Evolutionary conservation across 2,888 invertebrate genomes (phyloP).

Genomic region (Agonopterix heracliana): DNA sequence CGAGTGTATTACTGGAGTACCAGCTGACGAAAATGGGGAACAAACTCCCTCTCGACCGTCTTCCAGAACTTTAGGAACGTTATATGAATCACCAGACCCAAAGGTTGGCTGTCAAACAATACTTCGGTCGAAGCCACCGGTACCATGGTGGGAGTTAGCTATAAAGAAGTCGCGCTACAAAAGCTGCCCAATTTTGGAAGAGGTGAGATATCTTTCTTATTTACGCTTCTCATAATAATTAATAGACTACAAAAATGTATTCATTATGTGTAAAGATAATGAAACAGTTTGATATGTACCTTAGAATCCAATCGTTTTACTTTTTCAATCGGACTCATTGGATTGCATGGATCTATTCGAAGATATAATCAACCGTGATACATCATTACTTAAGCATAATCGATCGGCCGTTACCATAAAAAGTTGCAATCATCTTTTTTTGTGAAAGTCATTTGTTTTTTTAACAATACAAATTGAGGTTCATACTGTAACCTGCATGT

Average conservation of each 20-base stretch:
- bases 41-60: slow-evolving; percentile 47
- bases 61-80: slow-evolving; percentile 63
- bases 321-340: too few relatives aligned
- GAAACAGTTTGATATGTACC: not conserved
- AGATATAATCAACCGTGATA: slow-evolving; percentile 16
- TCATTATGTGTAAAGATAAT: slow-evolving; percentile 4
- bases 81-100: slow-evolving; percentile 77
- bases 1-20: slow-evolving; percentile 67
- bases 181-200: slow-evolving; percentile 88
- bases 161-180: slow-evolving; percentile 86
- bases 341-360: slow-evolving; percentile 5
- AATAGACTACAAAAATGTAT: not conserved
- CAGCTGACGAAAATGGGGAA: slow-evolving; percentile 47
- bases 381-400: slow-evolving; percentile 8
- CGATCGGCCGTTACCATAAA: slow-evolving; percentile 1
- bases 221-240: not conserved
- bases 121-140: slow-evolving; percentile 79
- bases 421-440: slow-evolving; percentile 5
- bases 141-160: slow-evolving; percentile 94
- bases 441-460: too few relatives aligned
- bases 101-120: slow-evolving; percentile 82
- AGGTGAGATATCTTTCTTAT: slow-evolving; percentile 47
- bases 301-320: too few relatives aligned
- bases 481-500: not conserved
- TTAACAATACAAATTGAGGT: too few relatives aligned